Base-by-base conservation (phyloP, 1,140 invertebrate genomes). In the Riptortus pedestris region DNA sequence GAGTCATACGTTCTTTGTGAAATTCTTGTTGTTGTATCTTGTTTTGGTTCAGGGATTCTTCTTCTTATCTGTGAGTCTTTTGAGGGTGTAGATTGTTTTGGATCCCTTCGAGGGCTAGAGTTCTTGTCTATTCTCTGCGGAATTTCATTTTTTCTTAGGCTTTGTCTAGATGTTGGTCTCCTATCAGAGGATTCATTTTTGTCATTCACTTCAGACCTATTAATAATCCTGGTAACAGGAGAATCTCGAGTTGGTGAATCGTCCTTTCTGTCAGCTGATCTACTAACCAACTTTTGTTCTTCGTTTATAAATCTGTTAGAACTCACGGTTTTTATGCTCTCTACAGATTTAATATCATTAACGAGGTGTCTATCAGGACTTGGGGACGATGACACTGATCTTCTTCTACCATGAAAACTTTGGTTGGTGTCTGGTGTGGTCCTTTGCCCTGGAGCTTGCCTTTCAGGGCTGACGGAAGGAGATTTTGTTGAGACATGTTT, bases 391-490 rank as follows among this genome's bases (percentile, higher is more conserved):
- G 31, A 38, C 5, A 38, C 31, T 7, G 31, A 38, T 38, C 31
- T 5, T 22, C 52, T 57, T 24, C 18, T 24, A 5, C n/a, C 45
- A 11, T 47, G 62, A 4, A 14, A 29, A 12, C 22, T 55, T 31
- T 60, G 57, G 60, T 31, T 66, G 27, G 38, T 62, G 20, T 68
- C 52, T 51, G 65, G 62, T 64, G 1, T 65, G 28, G 7, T 16
- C 3, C 20, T 65, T 29, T 63, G 67, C 29, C 47, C 67, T 48
- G 58, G 28, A 31, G 62, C 52, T 29, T 63, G 67, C 29, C 47
- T 68, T 48, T 63, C 45, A 31, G 62, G 60, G 64, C 60, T 71
- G 68, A 11, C 66, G 20, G 61, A 48, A n/a, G 45, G 16, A 38
- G 31, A 38, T 7, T 38, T 5, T 5, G 31, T 14, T 48, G 61